These are phyloP conservation scores for Dynastes hyllus DNA, from an alignment of 2,888 invertebrate genomes.

Conservation along the genomic window DNA sequence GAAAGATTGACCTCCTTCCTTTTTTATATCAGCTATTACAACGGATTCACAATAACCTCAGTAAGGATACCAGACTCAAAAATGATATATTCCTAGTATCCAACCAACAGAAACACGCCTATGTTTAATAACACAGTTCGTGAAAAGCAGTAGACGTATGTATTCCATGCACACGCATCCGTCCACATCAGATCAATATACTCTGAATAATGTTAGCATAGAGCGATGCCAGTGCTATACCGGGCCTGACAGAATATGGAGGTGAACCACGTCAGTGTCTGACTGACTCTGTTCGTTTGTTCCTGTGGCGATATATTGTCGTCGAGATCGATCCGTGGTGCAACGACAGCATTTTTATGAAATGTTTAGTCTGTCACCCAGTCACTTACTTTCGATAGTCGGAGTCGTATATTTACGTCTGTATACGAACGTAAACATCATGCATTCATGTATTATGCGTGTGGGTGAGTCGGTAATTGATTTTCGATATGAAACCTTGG, in stretches of 20 bases:
- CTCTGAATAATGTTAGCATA: slow-evolving; percentile 25
- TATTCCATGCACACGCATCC: slow-evolving; percentile 23
- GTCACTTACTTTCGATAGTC: slow-evolving; percentile 37
- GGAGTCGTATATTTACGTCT: slow-evolving; percentile 9
- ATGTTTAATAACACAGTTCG: slow-evolving; percentile 23
- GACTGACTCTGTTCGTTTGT: slow-evolving; percentile 16
- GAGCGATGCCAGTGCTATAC: slow-evolving; percentile 18
- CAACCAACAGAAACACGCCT: not conserved
- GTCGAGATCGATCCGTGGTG: slow-evolving; percentile 23
- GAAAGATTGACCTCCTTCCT: no score
- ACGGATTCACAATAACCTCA: no score
- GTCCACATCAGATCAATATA: slow-evolving; percentile 19
- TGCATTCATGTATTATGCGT: slow-evolving; percentile 4
- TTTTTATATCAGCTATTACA: no score
- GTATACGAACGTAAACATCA: slow-evolving; percentile 1
- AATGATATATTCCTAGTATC: no score
- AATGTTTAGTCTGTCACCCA: slow-evolving; percentile 48
- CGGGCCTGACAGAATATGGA: not conserved
- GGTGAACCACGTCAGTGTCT: slow-evolving; percentile 6
- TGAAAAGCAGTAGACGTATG: slow-evolving; percentile 12
- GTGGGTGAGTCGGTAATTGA: slow-evolving; percentile 11
- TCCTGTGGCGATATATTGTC: slow-evolving; percentile 16
- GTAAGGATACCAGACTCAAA: no score
- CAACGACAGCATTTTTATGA: slow-evolving; percentile 46
- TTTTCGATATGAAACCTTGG: slow-evolving; percentile 13